phyloP scores from a whole-genome alignment of 37 sponge, comb jelly and placozoan genomes.

The Beroe forskalii region DNA sequence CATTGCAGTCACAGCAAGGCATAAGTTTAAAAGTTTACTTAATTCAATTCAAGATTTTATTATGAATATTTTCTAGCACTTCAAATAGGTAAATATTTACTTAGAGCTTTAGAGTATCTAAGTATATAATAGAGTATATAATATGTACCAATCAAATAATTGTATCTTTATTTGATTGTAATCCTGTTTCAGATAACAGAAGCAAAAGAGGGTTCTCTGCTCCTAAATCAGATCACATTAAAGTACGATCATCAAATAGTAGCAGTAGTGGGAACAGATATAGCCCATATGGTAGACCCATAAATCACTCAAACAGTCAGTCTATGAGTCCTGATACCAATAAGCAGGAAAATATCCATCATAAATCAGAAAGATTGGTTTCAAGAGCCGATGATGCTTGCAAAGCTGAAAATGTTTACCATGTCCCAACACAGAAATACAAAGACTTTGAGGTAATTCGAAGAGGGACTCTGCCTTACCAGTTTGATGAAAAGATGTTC shows the following conservation, averaged over 20 bases:
- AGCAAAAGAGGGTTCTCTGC: background rate
- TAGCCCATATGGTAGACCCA: constrained; percentile 10
- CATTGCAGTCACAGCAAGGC: no score
- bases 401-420: background rate
- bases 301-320: background rate
- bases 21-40: no score
- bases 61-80: no score
- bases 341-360: background rate
- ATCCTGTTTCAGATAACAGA: background rate
- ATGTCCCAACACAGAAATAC: constrained; percentile 60
- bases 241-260: background rate
- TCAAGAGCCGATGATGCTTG: background rate
- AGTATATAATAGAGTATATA: no score
- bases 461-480: no score
- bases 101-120: no score
- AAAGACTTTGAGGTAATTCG: constrained; percentile 1
- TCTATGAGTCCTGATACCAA: background rate
- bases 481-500: no score
- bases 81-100: no score
- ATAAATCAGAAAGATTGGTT: background rate
- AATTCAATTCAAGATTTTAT: no score
- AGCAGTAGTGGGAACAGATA: background rate
- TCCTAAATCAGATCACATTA: constrained; percentile 5
- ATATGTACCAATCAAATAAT: no score
- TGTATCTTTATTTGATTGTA: no score